Evolutionary conservation across 37 sponge, comb jelly and placozoan genomes (phyloP).

Genomic region (Bolinopsis microptera): DNA sequence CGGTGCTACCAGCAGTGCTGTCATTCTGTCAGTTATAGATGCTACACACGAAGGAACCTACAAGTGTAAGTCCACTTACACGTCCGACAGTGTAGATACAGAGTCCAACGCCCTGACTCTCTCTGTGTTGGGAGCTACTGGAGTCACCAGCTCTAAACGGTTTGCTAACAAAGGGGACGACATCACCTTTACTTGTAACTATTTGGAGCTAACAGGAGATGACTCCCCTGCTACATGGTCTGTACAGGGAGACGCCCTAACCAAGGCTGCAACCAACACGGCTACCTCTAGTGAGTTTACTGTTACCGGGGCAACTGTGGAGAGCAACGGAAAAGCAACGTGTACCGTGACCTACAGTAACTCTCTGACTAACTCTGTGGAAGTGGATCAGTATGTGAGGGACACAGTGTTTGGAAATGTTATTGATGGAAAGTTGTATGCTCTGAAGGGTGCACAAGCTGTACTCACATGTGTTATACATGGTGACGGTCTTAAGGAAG

Average conservation of each 20-base stretch:
- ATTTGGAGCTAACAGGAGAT: background rate
- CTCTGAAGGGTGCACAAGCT: background rate
- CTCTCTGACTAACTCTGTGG: background rate
- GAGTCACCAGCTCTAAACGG: background rate
- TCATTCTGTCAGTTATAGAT: background rate
- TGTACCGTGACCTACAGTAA: background rate
- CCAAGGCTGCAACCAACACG: background rate
- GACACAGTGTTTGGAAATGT: background rate
- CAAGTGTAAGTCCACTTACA: background rate
- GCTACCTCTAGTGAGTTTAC: background rate
- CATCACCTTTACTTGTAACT: constrained; percentile 2
- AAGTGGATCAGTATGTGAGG: constrained; percentile 2
- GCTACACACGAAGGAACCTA: background rate
- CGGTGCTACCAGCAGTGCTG: background rate
- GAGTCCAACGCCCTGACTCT: background rate
- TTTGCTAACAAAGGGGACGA: background rate
- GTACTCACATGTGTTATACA: background rate
- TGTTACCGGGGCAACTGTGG: background rate
- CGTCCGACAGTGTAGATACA: background rate
- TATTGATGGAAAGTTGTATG: background rate
- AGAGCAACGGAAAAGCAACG: background rate
- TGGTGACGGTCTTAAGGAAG: background rate
- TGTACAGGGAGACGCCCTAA: background rate
- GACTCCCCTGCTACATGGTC: background rate
- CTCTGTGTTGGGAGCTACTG: background rate